Evolutionary conservation across 1,140 invertebrate species (phyloP).

Genomic region (Triops cancriformis): DNA sequence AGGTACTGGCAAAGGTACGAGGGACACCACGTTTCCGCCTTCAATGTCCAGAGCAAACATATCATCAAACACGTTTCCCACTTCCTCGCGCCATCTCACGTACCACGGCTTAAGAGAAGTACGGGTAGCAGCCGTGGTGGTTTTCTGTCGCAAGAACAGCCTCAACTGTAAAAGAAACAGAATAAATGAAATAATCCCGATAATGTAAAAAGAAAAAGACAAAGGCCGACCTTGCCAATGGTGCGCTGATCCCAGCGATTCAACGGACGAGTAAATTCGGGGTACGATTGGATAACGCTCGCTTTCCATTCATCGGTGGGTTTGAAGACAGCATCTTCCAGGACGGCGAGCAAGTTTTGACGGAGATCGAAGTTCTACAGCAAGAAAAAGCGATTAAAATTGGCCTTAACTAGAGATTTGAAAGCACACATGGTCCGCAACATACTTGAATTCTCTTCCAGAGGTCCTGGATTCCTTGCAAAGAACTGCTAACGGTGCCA

Average conservation of each 20-base stretch:
- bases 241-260: slow-evolving; percentile 21
- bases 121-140: neutral
- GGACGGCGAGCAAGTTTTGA: slow-evolving; percentile 13
- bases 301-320: slow-evolving; percentile 1
- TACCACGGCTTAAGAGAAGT: neutral
- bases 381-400: neutral
- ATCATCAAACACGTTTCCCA: neutral
- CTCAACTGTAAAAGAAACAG: neutral
- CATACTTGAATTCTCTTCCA: neutral
- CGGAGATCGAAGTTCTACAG: neutral
- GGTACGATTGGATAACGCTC: slow-evolving; percentile 18
- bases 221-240: slow-evolving; percentile 14
- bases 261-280: slow-evolving; percentile 22
- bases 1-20: neutral
- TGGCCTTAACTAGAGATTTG: too few relatives aligned
- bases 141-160: neutral
- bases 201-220: neutral
- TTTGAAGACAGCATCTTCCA: slow-evolving; percentile 7
- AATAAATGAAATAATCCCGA: neutral
- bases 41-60: neutral
- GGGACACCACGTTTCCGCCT: neutral
- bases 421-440: too few relatives aligned
- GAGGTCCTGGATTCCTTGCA: neutral
- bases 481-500: neutral
- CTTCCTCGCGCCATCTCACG: neutral